Evolutionary conservation across 2,113 vertebrate genomes (phyloP), one percentile per base, ranked within the genome.

Genomic region (Cricetomys ansorgei): DNA sequence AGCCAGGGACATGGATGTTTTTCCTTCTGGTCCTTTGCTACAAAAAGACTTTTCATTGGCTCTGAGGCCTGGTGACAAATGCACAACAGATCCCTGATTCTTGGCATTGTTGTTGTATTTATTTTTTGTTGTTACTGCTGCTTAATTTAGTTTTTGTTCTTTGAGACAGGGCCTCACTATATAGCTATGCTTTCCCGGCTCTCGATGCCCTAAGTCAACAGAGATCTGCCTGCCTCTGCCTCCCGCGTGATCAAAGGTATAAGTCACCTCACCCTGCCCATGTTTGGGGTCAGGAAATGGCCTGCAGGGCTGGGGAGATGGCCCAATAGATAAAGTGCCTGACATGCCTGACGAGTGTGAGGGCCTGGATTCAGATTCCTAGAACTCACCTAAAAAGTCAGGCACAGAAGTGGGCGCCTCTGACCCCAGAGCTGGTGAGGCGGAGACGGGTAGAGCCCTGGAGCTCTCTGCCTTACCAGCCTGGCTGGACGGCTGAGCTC

Each of bases 1-100:
- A 94, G 83, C 91, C 89, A 87, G 83, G 83, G 62, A 95, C 70
- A 91, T 43, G 73, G 29, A 7, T 76, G 55, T 69, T 95, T 96
- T 87, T 37, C 69, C 29, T 73, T 80, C 43, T 53, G 29, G 19
- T 85, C 72, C 31, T 87, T 92, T 67, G 85, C 57, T 45, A 40
- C 27, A 27, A 43, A 64, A 92, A 53, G 17, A 72, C 15, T 29
- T 10, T 62, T 27, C 23, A 31, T 23, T 76, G 7, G n/a, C 80
- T 89, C 45, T 25, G 65, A 76, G 53, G 31, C 40, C 45, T 13
- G 34, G n/a, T 25, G 64, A 55, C 23, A 85, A 75, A 83, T 9
- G 25, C 6, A 2, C 84, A 67, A 91, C 31, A 88, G 43, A 25
- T 6, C 29, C 45, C 50, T 91, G n/a, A n/a, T n/a, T n/a, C n/a